Conservation (phyloP, 2,888 invertebrate species). For the Leucoma salicis region DNA sequence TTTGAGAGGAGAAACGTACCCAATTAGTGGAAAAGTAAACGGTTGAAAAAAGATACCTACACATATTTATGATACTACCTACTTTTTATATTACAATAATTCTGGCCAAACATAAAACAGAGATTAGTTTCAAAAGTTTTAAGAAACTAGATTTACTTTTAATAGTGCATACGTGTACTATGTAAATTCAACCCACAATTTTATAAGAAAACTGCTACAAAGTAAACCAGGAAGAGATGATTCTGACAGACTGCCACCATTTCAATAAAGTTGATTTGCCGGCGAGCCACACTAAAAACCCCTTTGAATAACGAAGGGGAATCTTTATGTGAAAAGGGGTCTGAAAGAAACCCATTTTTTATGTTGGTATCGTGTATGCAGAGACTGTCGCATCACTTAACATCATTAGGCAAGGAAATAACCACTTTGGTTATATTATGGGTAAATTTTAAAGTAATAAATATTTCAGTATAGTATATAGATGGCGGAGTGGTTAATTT, state of each 20-base stretch:
- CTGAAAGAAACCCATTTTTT: slow-evolving; percentile 72
- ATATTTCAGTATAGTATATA: too few species aligned
- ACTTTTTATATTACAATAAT: too few species aligned
- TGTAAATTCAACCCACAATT: not conserved
- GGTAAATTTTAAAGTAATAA: slow-evolving; percentile 13
- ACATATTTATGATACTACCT: too few species aligned
- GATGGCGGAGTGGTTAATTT: too few species aligned
- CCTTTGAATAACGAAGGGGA: slow-evolving; percentile 73
- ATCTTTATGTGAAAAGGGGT: slow-evolving; percentile 61
- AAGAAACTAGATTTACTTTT: too few species aligned
- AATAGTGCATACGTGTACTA: too few species aligned
- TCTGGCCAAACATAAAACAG: too few species aligned
- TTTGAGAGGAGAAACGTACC: too few species aligned
- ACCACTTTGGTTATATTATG: slow-evolving; percentile 49
- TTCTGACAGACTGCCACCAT: slow-evolving; percentile 42
- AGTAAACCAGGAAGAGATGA: slow-evolving; percentile 39
- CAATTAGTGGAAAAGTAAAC: too few species aligned
- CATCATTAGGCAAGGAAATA: slow-evolving; percentile 70
- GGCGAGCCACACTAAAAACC: slow-evolving; percentile 59
- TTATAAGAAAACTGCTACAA: slow-evolving; percentile 13
- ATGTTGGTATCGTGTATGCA: slow-evolving; percentile 66
- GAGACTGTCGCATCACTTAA: slow-evolving; percentile 69
- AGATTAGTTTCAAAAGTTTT: too few species aligned
- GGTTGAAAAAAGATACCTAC: too few species aligned
- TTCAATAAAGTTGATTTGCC: slow-evolving; percentile 47